Base-by-base conservation (phyloP, 2,797 vertebrate genomes). In the Cetoscarus ocellatus region DNA sequence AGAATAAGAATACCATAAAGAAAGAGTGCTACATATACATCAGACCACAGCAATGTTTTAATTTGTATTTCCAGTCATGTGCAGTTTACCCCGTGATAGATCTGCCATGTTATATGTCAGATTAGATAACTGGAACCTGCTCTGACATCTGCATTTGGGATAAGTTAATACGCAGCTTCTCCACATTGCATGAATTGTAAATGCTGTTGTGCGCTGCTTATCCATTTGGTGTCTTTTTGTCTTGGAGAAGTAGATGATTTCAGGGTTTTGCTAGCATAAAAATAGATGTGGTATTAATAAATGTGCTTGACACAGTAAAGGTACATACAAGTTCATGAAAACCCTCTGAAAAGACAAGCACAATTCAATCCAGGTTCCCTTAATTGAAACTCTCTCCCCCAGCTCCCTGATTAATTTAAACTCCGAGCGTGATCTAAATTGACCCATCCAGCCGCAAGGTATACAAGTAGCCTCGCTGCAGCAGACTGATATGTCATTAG, bases 61-160 rank as follows among this genome's bases (percentile, higher is more conserved):
- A 42, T 86, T 84, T 80, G 72, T 54, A 67, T 85, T 93, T 93
- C 88, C 86, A 75, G 76, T 91, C 91, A 95, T 87, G 51, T 95
- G 95, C 92, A 92, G 91, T 83, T 87, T 86, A 91, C 93, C 92
- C 94, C 91, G 87, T 87, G 92, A 92, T 90, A 88, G 92, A 95
- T 95, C 91, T 95, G 93, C 92, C 93, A 94, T 95, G 95, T 94
- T 96, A 91, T 59, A 69, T 86, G 95, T 95, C 95, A 88, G 92
- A 95, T 93, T 92, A 95, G 94, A 96, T 94, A 94, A 95, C 90
- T 91, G 90, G 90, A 93, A 92, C 88, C 93, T 67, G 94, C 94
- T 80, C 93, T 95, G 94, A 95, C 96, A 95, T 96, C 93, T 95
- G 94, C 85, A 78, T 90, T 82, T 83, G 78, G 87, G 79, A 91